These are phyloP conservation scores for Galerucella nymphaeae DNA, from an alignment of 2,888 invertebrate species.

Conservation along the genomic window DNA sequence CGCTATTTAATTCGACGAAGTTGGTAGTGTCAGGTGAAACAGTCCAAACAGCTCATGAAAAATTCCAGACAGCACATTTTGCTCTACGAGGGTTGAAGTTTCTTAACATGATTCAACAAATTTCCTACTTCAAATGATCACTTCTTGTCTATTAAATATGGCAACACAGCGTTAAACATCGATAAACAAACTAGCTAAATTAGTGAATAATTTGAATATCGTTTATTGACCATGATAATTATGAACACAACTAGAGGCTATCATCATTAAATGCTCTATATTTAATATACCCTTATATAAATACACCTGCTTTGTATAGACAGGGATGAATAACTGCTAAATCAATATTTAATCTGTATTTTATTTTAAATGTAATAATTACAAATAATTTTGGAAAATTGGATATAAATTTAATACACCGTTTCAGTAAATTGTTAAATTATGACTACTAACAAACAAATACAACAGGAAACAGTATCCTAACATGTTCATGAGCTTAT, in stretches of 20 bases:
- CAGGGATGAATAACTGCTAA: background rate
- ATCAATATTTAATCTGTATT: background rate
- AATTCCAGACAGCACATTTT: background rate
- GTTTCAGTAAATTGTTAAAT: too few species aligned
- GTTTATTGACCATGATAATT: background rate
- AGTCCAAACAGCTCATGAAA: background rate
- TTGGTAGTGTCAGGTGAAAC: conserved; percentile 6
- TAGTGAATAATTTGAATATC: background rate
- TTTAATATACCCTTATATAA: background rate
- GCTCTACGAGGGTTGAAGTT: background rate
- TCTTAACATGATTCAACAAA: background rate
- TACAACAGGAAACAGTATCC: too few species aligned
- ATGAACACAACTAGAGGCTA: background rate
- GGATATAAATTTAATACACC: too few species aligned
- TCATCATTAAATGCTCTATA: background rate
- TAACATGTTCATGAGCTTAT: too few species aligned
- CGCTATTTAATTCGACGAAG: conserved; percentile 21
- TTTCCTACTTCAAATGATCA: too few species aligned
- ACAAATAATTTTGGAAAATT: background rate
- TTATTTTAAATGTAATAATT: background rate
- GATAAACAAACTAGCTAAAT: background rate
- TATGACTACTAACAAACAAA: too few species aligned
- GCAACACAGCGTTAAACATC: too few species aligned
- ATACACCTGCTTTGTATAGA: background rate
- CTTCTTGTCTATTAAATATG: too few species aligned